A percentile compares a stretch with the other conserved stretches of the same genome.
Evolutionary conservation across 2,888 invertebrate genomes (phyloP).

Genomic region (Melanotus villosus): DNA sequence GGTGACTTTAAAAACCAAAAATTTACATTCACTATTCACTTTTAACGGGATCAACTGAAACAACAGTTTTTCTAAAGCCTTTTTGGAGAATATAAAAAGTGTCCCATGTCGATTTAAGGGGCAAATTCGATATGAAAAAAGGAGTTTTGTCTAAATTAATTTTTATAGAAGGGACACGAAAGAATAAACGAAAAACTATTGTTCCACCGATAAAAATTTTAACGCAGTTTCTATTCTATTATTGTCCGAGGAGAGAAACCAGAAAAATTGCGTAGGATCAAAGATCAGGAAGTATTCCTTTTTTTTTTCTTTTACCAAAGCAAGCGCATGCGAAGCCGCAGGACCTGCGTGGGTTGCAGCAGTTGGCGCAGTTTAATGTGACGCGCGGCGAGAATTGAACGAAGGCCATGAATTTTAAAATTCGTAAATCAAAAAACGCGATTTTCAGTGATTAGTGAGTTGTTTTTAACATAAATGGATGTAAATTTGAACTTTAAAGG

Average conservation of each 20-base stretch:
- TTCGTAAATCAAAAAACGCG: conserved; percentile 30
- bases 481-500: conserved; percentile 32
- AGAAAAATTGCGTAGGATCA: conserved; percentile 21
- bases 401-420: conserved; percentile 41
- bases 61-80: too few species aligned
- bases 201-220: neutral
- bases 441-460: conserved; percentile 35
- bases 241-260: neutral
- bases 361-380: conserved; percentile 42
- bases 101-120: too few species aligned
- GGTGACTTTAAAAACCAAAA: too few species aligned
- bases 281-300: conserved; percentile 21
- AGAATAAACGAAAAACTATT: too few species aligned
- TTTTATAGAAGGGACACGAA: too few species aligned
- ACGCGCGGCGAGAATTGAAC: conserved; percentile 44
- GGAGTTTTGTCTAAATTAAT: too few species aligned
- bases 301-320: conserved; percentile 29
- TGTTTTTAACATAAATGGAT: conserved; percentile 40
- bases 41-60: too few species aligned
- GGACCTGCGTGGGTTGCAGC: conserved; percentile 38
- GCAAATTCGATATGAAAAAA: too few species aligned
- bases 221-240: neutral
- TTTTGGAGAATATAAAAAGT: too few species aligned
- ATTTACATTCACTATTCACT: too few species aligned
- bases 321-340: conserved; percentile 38